Percentiles rank a stretch among this genome's conserved stretches.
Evolutionary conservation across 2,888 invertebrate species (phyloP).

Genomic region (Drosophila affinis): DNA sequence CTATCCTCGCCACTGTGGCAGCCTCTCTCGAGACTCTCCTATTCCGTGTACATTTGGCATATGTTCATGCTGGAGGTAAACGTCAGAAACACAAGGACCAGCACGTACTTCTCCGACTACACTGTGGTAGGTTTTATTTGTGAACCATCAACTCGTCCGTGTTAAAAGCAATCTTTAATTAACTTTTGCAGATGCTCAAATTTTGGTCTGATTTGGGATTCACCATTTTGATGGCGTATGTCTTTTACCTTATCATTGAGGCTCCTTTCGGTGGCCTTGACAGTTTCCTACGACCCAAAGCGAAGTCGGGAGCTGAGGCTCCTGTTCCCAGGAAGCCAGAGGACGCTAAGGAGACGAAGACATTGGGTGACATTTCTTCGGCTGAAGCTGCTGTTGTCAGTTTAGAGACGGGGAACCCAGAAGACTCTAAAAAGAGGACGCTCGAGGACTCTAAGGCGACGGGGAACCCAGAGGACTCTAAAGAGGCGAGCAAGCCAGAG

Average conservation of each 20-base stretch:
- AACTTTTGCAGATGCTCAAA: slow-evolving; percentile 49
- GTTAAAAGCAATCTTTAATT: background rate
- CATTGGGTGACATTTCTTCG: background rate
- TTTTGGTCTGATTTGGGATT: slow-evolving; percentile 77
- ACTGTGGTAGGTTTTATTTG: slow-evolving; percentile 3
- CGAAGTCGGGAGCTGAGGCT: background rate
- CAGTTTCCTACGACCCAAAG: slow-evolving; percentile 3
- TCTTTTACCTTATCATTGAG: slow-evolving; percentile 46
- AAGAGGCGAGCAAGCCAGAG: background rate
- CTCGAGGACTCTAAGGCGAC: background rate
- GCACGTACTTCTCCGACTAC: slow-evolving; percentile 29
- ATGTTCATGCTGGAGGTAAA: slow-evolving; percentile 32
- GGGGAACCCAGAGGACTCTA: background rate
- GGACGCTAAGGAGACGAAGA: background rate
- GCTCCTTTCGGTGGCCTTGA: slow-evolving; percentile 42
- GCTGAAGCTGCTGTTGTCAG: too few relatives aligned
- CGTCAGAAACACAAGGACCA: slow-evolving; percentile 18
- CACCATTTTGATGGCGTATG: slow-evolving; percentile 52
- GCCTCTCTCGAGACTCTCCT: slow-evolving; percentile 43
- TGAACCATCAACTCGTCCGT: background rate
- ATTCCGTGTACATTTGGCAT: slow-evolving; percentile 40
- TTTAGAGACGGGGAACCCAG: background rate
- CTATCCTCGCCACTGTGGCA: slow-evolving; percentile 78
- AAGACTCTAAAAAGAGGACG: background rate
- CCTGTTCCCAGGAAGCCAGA: background rate